Evolutionary conservation across 2,113 vertebrate species (phyloP).

Genomic region (Rhipidura dahli): DNA sequence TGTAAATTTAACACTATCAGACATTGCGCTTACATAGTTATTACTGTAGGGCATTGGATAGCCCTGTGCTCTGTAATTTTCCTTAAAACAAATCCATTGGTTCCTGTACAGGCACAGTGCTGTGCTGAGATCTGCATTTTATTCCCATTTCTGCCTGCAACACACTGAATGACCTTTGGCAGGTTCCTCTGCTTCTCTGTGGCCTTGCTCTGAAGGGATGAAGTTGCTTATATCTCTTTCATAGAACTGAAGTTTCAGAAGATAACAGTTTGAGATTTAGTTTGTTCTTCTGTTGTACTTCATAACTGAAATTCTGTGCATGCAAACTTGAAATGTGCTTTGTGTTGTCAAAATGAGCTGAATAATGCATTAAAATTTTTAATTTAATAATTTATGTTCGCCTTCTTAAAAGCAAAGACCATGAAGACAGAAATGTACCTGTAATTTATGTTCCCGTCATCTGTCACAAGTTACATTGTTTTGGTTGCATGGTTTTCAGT

Average conservation of each 20-base stretch:
- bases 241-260: not conserved
- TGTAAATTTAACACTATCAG: not conserved
- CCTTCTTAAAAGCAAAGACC: not conserved
- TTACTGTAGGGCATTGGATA: not conserved
- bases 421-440: not conserved
- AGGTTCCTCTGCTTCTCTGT: not conserved
- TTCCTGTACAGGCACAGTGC: not conserved
- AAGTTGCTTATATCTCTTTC: not conserved
- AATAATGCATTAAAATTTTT: not conserved
- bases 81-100: not conserved
- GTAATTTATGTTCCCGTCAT: not conserved
- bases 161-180: not conserved
- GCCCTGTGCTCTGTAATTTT: not conserved
- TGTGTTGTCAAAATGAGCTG: not conserved
- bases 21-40: not conserved
- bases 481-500: not conserved
- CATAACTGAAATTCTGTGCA: not conserved
- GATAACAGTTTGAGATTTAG: not conserved
- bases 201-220: not conserved
- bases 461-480: not conserved
- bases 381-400: not conserved
- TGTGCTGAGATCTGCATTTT: not conserved
- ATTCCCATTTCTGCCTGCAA: not conserved
- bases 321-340: not conserved
- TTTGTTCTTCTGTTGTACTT: not conserved